Percentiles rank a stretch among this genome's conserved stretches.
Evolutionary conservation across 2,888 invertebrate species (phyloP).

Genomic region (Steinernema hermaphroditum): DNA sequence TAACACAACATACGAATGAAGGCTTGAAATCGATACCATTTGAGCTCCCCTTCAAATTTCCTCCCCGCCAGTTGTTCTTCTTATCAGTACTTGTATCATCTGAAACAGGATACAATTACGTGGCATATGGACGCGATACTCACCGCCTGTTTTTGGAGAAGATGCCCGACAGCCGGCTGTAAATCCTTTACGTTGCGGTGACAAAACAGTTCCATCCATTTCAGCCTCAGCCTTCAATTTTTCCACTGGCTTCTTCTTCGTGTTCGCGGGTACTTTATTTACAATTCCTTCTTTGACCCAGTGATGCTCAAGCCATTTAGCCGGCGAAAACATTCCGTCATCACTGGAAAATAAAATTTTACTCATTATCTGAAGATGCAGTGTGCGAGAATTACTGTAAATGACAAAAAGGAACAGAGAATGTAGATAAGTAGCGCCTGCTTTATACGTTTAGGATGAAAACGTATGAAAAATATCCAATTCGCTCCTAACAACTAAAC

Average conservation of each 20-base stretch:
- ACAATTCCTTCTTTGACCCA: conserved; percentile 61
- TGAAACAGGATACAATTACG: not conserved
- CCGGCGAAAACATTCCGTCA: conserved; percentile 59
- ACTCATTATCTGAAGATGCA: no score
- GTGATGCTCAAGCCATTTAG: conserved; percentile 58
- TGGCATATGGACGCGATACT: conserved; percentile 35
- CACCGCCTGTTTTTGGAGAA: conserved; percentile 46
- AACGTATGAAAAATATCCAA: no score
- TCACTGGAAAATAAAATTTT: conserved; percentile 47
- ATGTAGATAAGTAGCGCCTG: no score
- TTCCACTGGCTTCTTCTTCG: conserved; percentile 33
- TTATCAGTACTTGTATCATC: conserved; percentile 25
- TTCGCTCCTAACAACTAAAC: no score
- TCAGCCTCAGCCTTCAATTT: conserved; percentile 36
- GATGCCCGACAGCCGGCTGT: conserved; percentile 57
- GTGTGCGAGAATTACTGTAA: no score
- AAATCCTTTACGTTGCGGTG: conserved; percentile 62
- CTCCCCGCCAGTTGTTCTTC: conserved; percentile 15
- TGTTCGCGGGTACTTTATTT: conserved; percentile 43
- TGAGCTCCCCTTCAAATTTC: conserved; percentile 30
- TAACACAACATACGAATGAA: conserved; percentile 49
- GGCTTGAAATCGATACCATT: conserved; percentile 53
- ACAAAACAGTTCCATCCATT: conserved; percentile 49
- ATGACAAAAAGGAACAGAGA: no score
- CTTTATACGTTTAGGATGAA: no score